phyloP scores from a whole-genome alignment of 2,797 vertebrate genomes.

The Scleropages formosus region DNA sequence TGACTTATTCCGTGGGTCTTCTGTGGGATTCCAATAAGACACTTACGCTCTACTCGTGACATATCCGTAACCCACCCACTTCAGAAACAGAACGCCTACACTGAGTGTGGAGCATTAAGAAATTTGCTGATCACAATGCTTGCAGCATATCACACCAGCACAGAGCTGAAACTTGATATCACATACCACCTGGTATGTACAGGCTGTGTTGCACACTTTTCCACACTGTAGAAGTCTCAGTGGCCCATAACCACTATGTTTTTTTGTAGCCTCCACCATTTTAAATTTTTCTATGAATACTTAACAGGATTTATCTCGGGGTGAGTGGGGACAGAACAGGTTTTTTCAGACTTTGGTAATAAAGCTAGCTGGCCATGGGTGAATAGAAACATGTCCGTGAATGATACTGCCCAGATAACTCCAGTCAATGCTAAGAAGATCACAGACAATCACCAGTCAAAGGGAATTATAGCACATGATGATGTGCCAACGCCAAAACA shows the following conservation, averaged over 20 bases:
- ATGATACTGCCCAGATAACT: conserved; percentile 2
- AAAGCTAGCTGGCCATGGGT: background rate
- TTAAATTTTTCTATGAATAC: background rate
- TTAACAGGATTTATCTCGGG: background rate
- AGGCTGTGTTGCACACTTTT: no score
- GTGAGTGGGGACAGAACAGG: background rate
- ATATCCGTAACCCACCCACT: no score
- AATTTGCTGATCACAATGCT: no score
- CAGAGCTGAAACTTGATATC: no score
- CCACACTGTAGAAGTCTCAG: no score
- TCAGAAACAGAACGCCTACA: no score
- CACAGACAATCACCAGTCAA: background rate
- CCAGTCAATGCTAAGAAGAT: conserved; percentile 1
- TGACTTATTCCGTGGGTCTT: no score
- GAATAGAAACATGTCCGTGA: conserved; percentile 2
- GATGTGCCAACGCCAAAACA: conserved; percentile 1
- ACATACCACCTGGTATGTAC: no score
- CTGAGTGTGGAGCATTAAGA: no score
- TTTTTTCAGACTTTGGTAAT: background rate
- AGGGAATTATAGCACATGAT: background rate
- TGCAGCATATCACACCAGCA: no score
- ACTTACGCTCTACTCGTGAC: no score
- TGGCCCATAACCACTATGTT: background rate
- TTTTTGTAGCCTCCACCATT: background rate
- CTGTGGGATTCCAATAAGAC: no score